Evolutionary conservation across 2,797 vertebrate species (phyloP), one percentile per base, ranked within the genome.

Genomic region (Tragelaphus eurycerus): DNA sequence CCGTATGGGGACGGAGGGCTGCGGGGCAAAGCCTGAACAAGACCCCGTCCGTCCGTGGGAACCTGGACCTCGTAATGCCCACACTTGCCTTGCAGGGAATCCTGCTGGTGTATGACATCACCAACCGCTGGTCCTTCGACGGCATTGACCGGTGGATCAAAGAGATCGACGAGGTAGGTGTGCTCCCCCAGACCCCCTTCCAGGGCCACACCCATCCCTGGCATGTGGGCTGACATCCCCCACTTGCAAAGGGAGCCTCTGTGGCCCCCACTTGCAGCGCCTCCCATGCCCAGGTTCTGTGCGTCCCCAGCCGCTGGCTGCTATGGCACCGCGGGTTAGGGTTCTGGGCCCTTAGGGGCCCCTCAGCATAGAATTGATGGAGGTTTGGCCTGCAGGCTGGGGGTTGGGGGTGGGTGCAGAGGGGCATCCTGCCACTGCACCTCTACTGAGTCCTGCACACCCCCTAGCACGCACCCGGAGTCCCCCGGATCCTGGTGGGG

Each of bases 121-220:
- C 99, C 13, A 99, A 99, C 85, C 99, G 99, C 96, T 99, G 99
- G 99, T 99, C 99, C 27, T 99, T 99, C 46, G 99, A 99, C 48
- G 99, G 99, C 55, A 99, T 99, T 93, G 99, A 99, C 97, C 99
- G 99, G 14, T 99, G 99, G 99, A 99, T 99, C 98, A 99, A 99
- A 95, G 99, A 99, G 98, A 99, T 99, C 27, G 99, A 99, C 79
- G 99, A 99, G 99, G 99, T 99, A 96, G 98, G 98, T 92, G 23
- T 48, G 31, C 16, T 25, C 59, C 19, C 43, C 7, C 3, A 21
- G 27, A 17, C 38, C 50, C 31, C 31, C n/a, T n/a, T 71, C 11
- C 8, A 34, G 12, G 79, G 60, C 7, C 54, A 29, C 27, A 27
- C n/a, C 74, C 14, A 50, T 12, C 48, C 16, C n/a, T 1, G 46